Base-by-base conservation (phyloP, 1,140 invertebrate species). In the Gyrodactylus salaris region DNA sequence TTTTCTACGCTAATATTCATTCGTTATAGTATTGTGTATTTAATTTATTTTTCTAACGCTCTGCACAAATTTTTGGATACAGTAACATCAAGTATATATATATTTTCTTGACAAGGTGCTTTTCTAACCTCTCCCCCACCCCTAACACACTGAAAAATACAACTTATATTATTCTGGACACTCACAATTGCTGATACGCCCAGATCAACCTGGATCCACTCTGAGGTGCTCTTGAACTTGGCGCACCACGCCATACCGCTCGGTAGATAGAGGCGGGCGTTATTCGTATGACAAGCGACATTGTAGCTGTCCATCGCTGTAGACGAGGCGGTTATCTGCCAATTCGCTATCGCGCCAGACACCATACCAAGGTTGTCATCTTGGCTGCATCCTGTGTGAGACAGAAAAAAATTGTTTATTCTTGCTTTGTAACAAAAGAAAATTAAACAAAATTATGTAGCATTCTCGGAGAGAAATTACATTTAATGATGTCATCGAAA, bases 321-420 rank as follows among this genome's bases (percentile, higher is more conserved):
- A 21, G 83, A 84, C 16, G 82, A 83, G 16, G 84, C 82, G 1
- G 83, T 81, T 71, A 85, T 81, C 77, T 85, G 84, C 83, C 84
- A 85, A 76, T 85, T 84, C 76, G 82, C 78, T 68, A 85, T 83
- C 1, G 78, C 77, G 0, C 83, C 84, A 0, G 82, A 81, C 75
- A 83, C 84, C 79, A 84, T 78, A 1, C 84, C 84, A 76, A 85
- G 77, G 20, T 83, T 83, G 16, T 78, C 79, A 74, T 78, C 80
- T 21, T 77, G 78, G 24, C 76, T 76, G 77, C 80, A 81, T 25
- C 27, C 76, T 77, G 68, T 23, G 21, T 16, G 34, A n/a, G 34
- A 25, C 7, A 22, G 69, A 69, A 23, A 68, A 69, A 7, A 72
- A 24, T 19, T 20, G 22, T 72, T 72, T 25, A 54, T 54, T n/a